phyloP scores from a whole-genome alignment of 2,888 invertebrate genomes.

The Melanchra persicariae region DNA sequence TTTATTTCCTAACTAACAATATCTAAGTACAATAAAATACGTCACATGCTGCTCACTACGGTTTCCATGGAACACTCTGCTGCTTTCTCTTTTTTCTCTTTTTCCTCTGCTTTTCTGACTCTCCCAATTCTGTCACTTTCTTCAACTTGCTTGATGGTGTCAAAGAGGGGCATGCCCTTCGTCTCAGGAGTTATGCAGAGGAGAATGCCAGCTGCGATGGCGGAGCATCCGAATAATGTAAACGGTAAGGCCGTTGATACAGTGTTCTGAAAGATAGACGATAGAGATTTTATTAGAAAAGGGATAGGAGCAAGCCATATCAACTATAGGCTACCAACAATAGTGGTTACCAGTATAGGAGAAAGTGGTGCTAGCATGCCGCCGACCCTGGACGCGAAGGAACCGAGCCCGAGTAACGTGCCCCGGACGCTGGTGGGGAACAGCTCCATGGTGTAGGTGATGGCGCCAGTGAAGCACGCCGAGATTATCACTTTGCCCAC shows the following conservation, averaged over 20 bases:
- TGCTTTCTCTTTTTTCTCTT: slow-evolving; percentile 20
- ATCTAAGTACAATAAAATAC: neutral
- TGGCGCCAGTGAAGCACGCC: slow-evolving; percentile 91
- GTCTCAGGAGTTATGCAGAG: slow-evolving; percentile 82
- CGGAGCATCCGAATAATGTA: slow-evolving; percentile 82
- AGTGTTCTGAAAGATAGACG: slow-evolving; percentile 79
- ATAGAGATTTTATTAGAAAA: neutral
- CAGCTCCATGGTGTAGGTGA: slow-evolving; percentile 92
- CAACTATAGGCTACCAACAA: too few species aligned
- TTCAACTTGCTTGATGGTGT: slow-evolving; percentile 82
- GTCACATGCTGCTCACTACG: slow-evolving; percentile 44
- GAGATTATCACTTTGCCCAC: slow-evolving; percentile 92
- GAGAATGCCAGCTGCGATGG: slow-evolving; percentile 77
- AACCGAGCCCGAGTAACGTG: slow-evolving; percentile 91
- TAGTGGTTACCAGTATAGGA: slow-evolving; percentile 86
- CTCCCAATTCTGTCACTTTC: slow-evolving; percentile 56
- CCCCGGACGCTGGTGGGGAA: slow-evolving; percentile 92
- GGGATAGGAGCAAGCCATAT: too few species aligned
- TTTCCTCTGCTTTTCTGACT: slow-evolving; percentile 23
- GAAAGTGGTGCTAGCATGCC: slow-evolving; percentile 92
- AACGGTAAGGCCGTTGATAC: slow-evolving; percentile 82
- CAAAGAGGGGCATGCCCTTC: slow-evolving; percentile 79
- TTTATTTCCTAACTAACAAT: slow-evolving; percentile 7
- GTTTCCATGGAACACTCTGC: slow-evolving; percentile 38
- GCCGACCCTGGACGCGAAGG: slow-evolving; percentile 91